phyloP scores from a whole-genome alignment of 1,140 invertebrate genomes.

The Apocrypta bakeri region DNA sequence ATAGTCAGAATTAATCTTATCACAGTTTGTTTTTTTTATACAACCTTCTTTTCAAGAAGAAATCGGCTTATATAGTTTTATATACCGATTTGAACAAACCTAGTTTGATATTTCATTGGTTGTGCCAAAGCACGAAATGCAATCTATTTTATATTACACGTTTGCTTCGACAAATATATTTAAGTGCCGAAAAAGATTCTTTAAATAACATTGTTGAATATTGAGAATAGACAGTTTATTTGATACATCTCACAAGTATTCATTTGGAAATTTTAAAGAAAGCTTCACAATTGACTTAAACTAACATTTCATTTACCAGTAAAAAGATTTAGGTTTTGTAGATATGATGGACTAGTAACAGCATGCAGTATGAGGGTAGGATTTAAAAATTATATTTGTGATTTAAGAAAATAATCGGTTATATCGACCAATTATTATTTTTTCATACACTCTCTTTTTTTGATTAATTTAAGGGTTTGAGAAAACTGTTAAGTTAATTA shows the following conservation, averaged over 20 bases:
- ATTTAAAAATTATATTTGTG: neutral
- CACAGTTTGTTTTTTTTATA: neutral
- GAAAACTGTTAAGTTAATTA: slow-evolving; percentile 17
- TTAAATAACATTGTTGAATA: too few relatives aligned
- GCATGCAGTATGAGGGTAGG: neutral
- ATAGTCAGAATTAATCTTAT: neutral
- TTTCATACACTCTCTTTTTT: neutral
- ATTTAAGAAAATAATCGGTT: neutral
- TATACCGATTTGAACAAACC: neutral
- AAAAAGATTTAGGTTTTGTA: too few relatives aligned
- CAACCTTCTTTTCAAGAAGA: neutral
- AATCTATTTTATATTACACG: neutral
- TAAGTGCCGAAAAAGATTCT: too few relatives aligned
- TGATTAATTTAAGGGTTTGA: neutral
- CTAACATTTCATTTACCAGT: neutral
- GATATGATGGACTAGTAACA: neutral
- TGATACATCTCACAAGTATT: neutral
- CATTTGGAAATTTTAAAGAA: slow-evolving; percentile 15
- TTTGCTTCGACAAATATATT: neutral
- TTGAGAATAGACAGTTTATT: neutral
- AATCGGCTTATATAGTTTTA: neutral
- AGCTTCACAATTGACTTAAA: neutral
- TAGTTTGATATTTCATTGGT: neutral
- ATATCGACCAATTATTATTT: slow-evolving; percentile 10
- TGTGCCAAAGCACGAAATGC: neutral